Percentiles rank a stretch among this genome's conserved stretches.
phyloP scores from a whole-genome alignment of 2,797 vertebrate species.

The Megaceryle alcyon region DNA sequence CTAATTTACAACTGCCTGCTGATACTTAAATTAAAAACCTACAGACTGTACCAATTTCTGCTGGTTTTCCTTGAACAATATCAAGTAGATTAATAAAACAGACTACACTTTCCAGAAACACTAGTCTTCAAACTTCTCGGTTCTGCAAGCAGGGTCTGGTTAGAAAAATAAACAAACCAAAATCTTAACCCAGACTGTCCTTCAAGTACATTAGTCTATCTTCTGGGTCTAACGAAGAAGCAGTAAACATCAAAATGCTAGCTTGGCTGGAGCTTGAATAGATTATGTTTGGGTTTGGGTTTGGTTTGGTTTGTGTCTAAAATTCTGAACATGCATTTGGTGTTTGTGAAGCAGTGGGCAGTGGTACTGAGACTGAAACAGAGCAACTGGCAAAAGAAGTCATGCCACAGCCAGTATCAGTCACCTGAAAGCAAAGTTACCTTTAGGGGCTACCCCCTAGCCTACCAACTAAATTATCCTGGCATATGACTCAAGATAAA shows the following conservation, averaged over 20 bases:
- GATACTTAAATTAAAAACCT: constrained; percentile 1
- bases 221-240: neutral
- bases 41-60: neutral
- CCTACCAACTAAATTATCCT: neutral
- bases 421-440: neutral
- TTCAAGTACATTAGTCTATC: neutral
- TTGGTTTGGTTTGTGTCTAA: neutral
- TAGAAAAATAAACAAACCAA: neutral
- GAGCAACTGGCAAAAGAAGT: neutral
- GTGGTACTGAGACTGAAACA: neutral
- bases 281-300: neutral
- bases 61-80: neutral
- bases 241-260: neutral
- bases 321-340: neutral
- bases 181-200: neutral
- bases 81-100: neutral
- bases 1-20: constrained; percentile 15
- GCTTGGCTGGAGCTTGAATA: neutral
- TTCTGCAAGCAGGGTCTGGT: neutral
- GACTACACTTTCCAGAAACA: neutral
- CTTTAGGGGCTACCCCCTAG: neutral
- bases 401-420: neutral
- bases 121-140: neutral
- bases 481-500: neutral
- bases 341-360: neutral